These are phyloP conservation scores for Motacilla alba DNA, from an alignment of 2,113 vertebrate species.

Conservation along the genomic window DNA sequence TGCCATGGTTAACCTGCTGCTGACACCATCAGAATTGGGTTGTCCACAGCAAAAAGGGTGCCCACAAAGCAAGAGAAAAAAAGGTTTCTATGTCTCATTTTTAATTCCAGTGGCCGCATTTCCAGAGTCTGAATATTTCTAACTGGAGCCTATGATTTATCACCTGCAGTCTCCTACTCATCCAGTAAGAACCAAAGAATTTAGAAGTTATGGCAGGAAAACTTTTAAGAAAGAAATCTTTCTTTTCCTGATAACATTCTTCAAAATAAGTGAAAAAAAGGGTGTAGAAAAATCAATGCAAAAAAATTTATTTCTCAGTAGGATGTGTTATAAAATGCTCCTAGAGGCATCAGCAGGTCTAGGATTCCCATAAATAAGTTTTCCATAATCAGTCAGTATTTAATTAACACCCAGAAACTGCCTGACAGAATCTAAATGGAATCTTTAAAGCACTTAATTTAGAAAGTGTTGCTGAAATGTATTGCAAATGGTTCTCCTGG, in stretches of 20 bases:
- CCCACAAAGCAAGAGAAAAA: background rate
- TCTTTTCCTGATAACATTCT: background rate
- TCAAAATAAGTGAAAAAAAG: background rate
- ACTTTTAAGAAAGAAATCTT: background rate
- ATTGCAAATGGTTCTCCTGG: background rate
- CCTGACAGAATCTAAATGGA: conserved; percentile 53
- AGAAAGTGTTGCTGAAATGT: background rate
- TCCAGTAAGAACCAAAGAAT: background rate
- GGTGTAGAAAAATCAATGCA: background rate
- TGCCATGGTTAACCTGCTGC: background rate
- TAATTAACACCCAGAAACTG: conserved; percentile 51
- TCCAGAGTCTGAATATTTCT: background rate
- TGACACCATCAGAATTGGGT: background rate
- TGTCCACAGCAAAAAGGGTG: background rate
- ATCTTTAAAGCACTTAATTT: conserved; percentile 46
- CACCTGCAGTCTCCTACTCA: background rate
- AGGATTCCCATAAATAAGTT: conserved; percentile 26
- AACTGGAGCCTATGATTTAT: background rate
- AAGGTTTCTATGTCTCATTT: background rate
- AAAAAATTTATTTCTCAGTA: background rate
- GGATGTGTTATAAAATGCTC: conserved; percentile 2
- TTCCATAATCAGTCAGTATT: conserved; percentile 15
- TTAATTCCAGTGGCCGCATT: background rate
- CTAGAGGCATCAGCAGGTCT: conserved; percentile 23
- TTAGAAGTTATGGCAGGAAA: background rate